These are phyloP conservation scores for Leptinotarsa juncta DNA, from an alignment of 2,888 invertebrate species.

Conservation along the genomic window DNA sequence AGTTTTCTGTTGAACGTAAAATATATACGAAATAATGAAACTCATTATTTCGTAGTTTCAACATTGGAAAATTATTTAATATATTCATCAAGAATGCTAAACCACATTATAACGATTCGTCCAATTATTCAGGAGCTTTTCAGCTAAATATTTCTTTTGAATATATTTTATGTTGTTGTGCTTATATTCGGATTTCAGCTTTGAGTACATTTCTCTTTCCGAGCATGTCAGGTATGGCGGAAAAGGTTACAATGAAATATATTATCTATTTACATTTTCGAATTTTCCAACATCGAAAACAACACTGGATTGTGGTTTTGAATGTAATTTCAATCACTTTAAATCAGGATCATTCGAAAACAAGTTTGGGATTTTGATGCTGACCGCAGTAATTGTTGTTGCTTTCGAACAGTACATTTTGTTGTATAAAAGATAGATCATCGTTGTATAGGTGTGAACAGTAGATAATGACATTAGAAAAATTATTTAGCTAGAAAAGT, in stretches of 20 bases:
- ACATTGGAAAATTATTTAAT: too few species aligned
- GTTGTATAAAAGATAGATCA: not conserved
- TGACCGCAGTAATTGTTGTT: constrained; percentile 1
- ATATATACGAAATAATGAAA: too few species aligned
- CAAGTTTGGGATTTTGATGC: not conserved
- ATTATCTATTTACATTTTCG: constrained; percentile 7
- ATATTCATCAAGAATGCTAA: too few species aligned
- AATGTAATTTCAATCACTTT: constrained; percentile 34
- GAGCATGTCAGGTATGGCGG: not conserved
- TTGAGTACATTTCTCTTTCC: not conserved
- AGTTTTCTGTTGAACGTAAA: too few species aligned
- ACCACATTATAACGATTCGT: too few species aligned
- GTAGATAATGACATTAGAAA: too few species aligned
- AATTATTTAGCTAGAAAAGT: too few species aligned
- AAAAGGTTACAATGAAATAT: constrained; percentile 4
- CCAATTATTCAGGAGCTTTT: too few species aligned
- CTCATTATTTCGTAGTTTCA: too few species aligned
- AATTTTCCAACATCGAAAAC: constrained; percentile 13
- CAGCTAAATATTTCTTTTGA: too few species aligned
- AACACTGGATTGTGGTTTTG: constrained; percentile 26
- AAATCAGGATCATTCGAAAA: constrained; percentile 24
- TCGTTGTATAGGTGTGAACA: not conserved
- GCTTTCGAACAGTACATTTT: not conserved
- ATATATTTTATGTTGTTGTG: not conserved
- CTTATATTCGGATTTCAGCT: not conserved